Base-by-base conservation (phyloP, 2,888 invertebrate species). In the Saturnia japonica region DNA sequence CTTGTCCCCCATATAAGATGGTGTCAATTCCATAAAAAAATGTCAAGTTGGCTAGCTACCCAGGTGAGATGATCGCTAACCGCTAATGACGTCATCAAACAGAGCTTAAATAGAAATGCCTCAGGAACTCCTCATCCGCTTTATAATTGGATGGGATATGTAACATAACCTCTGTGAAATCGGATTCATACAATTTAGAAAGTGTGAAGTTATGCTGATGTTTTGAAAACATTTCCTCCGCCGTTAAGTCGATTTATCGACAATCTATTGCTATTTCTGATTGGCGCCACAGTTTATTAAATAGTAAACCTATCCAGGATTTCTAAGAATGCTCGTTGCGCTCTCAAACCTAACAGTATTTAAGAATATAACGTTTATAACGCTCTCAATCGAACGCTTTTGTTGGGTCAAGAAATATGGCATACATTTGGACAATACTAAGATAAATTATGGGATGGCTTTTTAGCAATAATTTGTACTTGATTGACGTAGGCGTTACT, bases 161-260 rank as follows among this genome's bases (percentile, higher is more conserved):
- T 12, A 42, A 43, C 43, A 1, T 54, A 40, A 42, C 2, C 34
- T 28, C 11, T 28, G 19, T n/a, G 45, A 9, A 34, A 51, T 34
- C 51, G 7, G 22, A 69, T 57, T 43, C 57, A 62, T 16, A 28
- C 22, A 3, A 47, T 51, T 60, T 69, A 72, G 73, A 71, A 73
- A 73, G 73, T 73, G 60, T 68, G 43, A 60, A 71, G 71, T 68
- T 51, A 71, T 71, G 69, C 70, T 14, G 67, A 25, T 71, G 68
- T 73, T 73, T 73, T 68, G 57, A 70, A 73, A 73, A 73, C 71
- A 73, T 19, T 45, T 45, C 47, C 51, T 54, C 34, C 51, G 51
- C 47, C 9, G 43, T n/a, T n/a, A 11, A 28, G 40, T 66, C 34
- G 47, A 66, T 64, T 47, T 51, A 70, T 70, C 51, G 67, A n/a